Evolutionary conservation across 2,888 invertebrate species (phyloP).

Genomic region (Tipula helvola): DNA sequence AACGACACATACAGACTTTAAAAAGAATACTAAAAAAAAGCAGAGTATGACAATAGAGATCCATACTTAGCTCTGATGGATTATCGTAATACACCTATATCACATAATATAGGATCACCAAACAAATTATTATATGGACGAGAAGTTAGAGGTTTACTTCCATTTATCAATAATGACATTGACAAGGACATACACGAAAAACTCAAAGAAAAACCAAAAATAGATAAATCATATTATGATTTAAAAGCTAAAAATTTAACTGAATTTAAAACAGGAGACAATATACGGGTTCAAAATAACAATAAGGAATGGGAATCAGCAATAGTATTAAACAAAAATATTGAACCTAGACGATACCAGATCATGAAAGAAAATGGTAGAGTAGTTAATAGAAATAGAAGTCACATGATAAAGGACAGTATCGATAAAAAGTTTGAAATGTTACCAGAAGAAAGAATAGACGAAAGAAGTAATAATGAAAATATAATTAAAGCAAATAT

Average conservation of each 20-base stretch:
- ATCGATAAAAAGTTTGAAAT: neutral
- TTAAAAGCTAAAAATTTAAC: neutral
- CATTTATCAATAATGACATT: neutral
- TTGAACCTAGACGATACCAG: neutral
- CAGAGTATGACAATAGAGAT: neutral
- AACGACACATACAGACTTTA: no score
- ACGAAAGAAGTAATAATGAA: neutral
- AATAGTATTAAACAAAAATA: neutral
- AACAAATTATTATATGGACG: neutral
- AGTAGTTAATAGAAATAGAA: neutral
- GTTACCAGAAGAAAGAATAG: neutral
- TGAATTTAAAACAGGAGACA: neutral
- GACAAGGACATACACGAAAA: neutral
- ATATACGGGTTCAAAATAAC: neutral
- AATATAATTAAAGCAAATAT: neutral
- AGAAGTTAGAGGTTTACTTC: neutral
- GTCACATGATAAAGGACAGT: neutral
- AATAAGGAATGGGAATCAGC: neutral
- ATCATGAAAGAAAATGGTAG: neutral
- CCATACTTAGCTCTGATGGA: neutral
- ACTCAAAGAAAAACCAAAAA: neutral
- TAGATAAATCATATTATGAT: neutral
- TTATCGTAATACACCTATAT: neutral
- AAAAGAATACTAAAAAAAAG: neutral
- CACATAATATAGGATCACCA: slow-evolving; percentile 14